Evolutionary conservation across 1,140 invertebrate genomes (phyloP).

Genomic region (Drosophila tsacasi): DNA sequence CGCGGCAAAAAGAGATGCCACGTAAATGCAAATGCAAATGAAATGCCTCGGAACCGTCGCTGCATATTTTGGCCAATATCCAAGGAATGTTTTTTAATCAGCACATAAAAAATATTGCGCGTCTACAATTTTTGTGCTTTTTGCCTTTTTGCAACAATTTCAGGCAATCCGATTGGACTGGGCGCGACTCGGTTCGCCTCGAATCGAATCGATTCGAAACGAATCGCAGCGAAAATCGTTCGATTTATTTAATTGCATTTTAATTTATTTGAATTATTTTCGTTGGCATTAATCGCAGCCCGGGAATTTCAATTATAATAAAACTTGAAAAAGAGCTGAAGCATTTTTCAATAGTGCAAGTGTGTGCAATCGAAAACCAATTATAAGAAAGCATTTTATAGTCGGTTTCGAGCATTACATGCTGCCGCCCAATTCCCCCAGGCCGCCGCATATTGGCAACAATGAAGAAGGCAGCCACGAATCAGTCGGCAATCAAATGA

Average conservation of each 20-base stretch:
- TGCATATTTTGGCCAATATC: conserved; percentile 85
- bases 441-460: conserved; percentile 14
- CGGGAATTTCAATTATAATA: conserved; percentile 81
- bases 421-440: conserved; percentile 1
- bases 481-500: conserved; percentile 13
- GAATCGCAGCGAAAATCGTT: conserved; percentile 57
- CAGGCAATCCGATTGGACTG: conserved; percentile 25
- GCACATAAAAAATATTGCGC: conserved; percentile 83
- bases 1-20: conserved; percentile 35
- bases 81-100: conserved; percentile 85
- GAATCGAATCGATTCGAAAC: conserved; percentile 38
- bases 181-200: conserved; percentile 16
- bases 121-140: conserved; percentile 71
- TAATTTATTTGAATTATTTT: conserved; percentile 84
- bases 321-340: conserved; percentile 75
- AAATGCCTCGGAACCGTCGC: conserved; percentile 60
- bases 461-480: conserved; percentile 16
- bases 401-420: conserved; percentile 65
- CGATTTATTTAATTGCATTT: conserved; percentile 85
- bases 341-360: conserved; percentile 79
- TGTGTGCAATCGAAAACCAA: conserved; percentile 79
- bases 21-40: conserved; percentile 71
- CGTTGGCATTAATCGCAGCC: conserved; percentile 75
- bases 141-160: conserved; percentile 23
- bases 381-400: conserved; percentile 83